Conservation (phyloP, 2,113 vertebrate species). For the Sapayoa aenigma region DNA sequence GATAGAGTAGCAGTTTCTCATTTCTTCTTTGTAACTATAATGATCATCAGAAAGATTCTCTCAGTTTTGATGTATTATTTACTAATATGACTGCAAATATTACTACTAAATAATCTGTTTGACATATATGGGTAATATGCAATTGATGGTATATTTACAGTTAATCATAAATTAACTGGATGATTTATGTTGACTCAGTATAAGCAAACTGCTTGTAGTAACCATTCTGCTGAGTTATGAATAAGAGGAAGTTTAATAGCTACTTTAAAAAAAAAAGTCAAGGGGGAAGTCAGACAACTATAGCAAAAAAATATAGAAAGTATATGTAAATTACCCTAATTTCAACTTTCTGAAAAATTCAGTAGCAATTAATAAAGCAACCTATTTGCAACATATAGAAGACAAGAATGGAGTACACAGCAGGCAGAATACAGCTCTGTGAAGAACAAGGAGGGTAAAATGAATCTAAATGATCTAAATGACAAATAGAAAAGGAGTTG, state of each 20-base stretch:
- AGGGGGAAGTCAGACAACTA: background rate
- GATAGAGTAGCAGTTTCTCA: background rate
- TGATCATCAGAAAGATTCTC: background rate
- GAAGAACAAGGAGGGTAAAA: background rate
- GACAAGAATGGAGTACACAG: background rate
- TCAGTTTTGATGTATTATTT: background rate
- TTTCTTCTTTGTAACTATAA: background rate
- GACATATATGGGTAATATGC: background rate
- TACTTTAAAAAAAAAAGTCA: too few species aligned
- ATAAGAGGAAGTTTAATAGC: background rate
- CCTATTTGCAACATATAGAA: background rate
- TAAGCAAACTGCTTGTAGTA: background rate
- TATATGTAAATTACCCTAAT: background rate
- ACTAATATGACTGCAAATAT: background rate
- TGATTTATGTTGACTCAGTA: background rate
- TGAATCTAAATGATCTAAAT: background rate
- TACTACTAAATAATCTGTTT: background rate
- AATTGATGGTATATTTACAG: background rate
- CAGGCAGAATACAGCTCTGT: background rate
- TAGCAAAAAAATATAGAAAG: background rate
- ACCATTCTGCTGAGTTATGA: background rate
- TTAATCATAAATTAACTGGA: constrained; percentile 15
- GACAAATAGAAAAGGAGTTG: background rate
- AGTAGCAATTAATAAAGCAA: background rate
- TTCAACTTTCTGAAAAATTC: background rate